Conservation (phyloP, 1,140 invertebrate genomes). For the Caenorhabditis remanei region DNA sequence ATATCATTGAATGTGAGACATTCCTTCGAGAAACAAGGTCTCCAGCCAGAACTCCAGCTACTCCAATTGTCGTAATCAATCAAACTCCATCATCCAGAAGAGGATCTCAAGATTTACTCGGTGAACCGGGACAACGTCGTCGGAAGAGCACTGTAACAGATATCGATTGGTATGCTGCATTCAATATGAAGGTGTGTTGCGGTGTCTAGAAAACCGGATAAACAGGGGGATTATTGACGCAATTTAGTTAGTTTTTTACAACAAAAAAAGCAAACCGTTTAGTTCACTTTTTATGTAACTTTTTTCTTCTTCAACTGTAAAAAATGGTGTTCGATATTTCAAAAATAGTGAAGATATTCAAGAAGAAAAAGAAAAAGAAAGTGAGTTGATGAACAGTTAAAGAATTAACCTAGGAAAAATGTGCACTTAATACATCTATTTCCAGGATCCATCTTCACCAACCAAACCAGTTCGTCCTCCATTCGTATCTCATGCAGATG, state of each 20-base stretch:
- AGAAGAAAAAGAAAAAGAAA: conserved; percentile 37
- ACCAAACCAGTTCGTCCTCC: conserved; percentile 24
- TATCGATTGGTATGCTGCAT: conserved; percentile 52
- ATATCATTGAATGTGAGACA: conserved; percentile 30
- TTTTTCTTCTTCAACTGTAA: background rate
- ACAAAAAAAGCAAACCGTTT: background rate
- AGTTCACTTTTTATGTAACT: background rate
- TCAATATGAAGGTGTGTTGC: conserved; percentile 42
- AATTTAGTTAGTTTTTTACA: background rate
- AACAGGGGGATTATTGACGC: conserved; percentile 32
- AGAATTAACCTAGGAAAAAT: background rate
- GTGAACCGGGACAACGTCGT: conserved; percentile 16
- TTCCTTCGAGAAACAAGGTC: conserved; percentile 31
- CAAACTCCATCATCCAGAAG: conserved; percentile 42
- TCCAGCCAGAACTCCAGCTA: conserved; percentile 48
- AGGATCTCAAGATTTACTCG: conserved; percentile 28
- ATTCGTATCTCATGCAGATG: background rate
- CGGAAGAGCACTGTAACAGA: conserved; percentile 48
- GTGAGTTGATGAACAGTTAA: conserved; percentile 30
- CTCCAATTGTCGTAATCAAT: conserved; percentile 47
- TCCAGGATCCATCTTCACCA: conserved; percentile 47
- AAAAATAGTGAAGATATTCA: conserved; percentile 45
- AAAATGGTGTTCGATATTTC: conserved; percentile 42
- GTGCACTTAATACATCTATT: background rate
- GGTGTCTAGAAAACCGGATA: background rate